Conservation (phyloP, 2,888 invertebrate species). For the Drosophila mettleri region DNA sequence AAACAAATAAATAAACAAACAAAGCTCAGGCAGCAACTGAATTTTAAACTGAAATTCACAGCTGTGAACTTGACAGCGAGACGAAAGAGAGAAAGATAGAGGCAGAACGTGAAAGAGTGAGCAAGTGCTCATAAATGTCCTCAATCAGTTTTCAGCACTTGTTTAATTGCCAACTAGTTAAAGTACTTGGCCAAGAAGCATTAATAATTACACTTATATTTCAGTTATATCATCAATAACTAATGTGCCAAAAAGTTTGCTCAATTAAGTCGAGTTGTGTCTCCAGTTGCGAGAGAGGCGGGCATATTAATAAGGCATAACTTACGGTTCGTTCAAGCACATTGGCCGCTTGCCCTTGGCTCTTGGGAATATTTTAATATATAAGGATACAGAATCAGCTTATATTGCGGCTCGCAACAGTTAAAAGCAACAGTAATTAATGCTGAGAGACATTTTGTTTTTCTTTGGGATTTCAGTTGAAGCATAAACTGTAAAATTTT, state of each 20-base stretch:
- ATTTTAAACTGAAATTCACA: slow-evolving; percentile 32
- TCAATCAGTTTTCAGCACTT: slow-evolving; percentile 29
- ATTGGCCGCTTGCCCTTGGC: not conserved
- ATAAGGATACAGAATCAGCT: not conserved
- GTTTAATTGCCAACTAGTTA: slow-evolving; percentile 39
- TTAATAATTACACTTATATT: slow-evolving; percentile 19
- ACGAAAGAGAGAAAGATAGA: not conserved
- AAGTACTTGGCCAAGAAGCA: slow-evolving; percentile 23
- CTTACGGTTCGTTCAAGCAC: not conserved
- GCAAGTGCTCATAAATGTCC: slow-evolving; percentile 23
- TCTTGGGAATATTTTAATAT: not conserved
- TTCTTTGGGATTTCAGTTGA: not conserved
- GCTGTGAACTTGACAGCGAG: slow-evolving; percentile 9
- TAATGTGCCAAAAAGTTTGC: slow-evolving; percentile 13
- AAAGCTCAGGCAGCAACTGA: slow-evolving; percentile 22
- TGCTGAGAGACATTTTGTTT: not conserved
- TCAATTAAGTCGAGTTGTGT: not conserved
- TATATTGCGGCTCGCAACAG: not conserved
- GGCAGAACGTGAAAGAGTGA: not conserved
- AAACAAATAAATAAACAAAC: slow-evolving; percentile 46
- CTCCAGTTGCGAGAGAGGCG: not conserved
- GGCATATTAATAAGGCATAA: slow-evolving; percentile 13
- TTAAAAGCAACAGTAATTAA: slow-evolving; percentile 5
- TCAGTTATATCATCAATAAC: slow-evolving; percentile 19
- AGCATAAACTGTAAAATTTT: too few species aligned